These are phyloP conservation scores for Sarcophaga variegata DNA, from an alignment of 2,888 invertebrate species.

Conservation along the genomic window DNA sequence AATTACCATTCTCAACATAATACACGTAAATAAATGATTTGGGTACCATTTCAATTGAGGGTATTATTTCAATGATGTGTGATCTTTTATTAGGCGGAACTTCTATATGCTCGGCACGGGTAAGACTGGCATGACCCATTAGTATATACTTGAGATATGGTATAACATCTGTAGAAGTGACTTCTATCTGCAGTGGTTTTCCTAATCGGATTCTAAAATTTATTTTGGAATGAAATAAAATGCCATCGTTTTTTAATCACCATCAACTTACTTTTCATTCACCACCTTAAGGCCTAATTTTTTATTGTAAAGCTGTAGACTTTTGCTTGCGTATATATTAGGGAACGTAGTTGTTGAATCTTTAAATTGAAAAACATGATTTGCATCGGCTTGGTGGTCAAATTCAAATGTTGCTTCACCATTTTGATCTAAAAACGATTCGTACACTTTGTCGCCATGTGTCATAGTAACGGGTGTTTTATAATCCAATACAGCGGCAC, in stretches of 20 bases:
- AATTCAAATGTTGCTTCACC: conserved; percentile 86
- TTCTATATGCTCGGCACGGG: conserved; percentile 88
- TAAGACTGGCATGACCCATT: conserved; percentile 92
- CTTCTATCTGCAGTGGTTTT: too few relatives aligned
- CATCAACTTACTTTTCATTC: neutral
- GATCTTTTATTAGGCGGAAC: conserved; percentile 82
- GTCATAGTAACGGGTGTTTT: conserved; percentile 1
- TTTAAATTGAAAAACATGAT: too few relatives aligned
- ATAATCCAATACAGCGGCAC: neutral
- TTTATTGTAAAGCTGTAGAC: too few relatives aligned
- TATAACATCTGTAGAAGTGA: neutral
- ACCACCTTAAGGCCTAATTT: neutral
- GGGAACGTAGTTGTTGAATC: too few relatives aligned
- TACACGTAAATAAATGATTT: conserved; percentile 27
- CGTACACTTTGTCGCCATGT: conserved; percentile 79
- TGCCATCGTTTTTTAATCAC: too few relatives aligned
- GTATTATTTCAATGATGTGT: conserved; percentile 86
- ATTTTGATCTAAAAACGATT: conserved; percentile 81
- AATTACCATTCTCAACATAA: conserved; percentile 83
- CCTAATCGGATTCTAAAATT: too few relatives aligned
- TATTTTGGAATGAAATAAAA: too few relatives aligned
- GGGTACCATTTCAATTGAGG: conserved; percentile 38
- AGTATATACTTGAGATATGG: conserved; percentile 78
- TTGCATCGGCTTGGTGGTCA: conserved; percentile 75
- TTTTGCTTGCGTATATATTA: too few relatives aligned